Conservation (phyloP, 2,797 vertebrate genomes). For the Falco rusticolus region DNA sequence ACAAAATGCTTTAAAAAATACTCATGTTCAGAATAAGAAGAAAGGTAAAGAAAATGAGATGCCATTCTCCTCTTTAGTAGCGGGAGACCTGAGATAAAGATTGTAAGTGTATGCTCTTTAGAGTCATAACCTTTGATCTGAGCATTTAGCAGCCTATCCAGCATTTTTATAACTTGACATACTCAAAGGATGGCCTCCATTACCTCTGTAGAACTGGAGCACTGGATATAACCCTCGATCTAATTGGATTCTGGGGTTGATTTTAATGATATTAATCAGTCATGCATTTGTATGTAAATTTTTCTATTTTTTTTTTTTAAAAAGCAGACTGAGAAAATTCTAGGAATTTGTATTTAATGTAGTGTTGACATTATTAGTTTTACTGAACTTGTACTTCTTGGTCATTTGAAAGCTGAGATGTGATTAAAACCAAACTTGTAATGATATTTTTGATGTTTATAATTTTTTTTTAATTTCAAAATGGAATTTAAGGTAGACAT, state of each 20-base stretch:
- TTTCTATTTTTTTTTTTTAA: background rate
- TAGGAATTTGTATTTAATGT: background rate
- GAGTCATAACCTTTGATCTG: background rate
- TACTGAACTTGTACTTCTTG: background rate
- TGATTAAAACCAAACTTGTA: background rate
- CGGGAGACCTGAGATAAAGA: background rate
- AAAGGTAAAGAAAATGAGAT: background rate
- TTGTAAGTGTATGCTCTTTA: background rate
- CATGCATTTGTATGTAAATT: background rate
- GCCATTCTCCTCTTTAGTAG: background rate
- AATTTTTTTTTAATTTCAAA: background rate
- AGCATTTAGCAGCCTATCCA: background rate
- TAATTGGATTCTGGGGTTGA: background rate
- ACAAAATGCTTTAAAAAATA: background rate
- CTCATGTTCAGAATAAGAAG: background rate
- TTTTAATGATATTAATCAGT: background rate
- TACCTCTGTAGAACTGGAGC: background rate
- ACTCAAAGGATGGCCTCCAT: background rate
- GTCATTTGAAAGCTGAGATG: background rate
- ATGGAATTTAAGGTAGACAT: background rate
- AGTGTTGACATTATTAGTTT: background rate
- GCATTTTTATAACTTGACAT: background rate
- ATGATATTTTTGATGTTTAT: too few relatives aligned
- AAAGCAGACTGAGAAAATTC: background rate
- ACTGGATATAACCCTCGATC: background rate